Conservation (phyloP, 2,888 invertebrate genomes). For the Oxytorus armatus region DNA sequence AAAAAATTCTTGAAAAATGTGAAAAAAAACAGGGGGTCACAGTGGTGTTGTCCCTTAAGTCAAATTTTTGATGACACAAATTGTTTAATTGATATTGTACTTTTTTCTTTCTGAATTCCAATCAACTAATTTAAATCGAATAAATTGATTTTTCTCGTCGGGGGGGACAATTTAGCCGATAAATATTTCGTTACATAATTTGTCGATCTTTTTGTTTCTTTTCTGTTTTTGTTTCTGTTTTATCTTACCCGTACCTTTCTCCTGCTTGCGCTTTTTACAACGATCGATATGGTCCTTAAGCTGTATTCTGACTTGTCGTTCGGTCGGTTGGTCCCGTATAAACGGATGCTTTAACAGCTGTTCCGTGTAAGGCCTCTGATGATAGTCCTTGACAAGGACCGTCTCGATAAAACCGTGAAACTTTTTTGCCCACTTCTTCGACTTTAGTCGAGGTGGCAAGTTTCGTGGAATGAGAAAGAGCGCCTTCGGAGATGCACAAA, state of each 20-base stretch:
- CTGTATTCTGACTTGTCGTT: slow-evolving; percentile 98
- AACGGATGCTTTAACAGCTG: slow-evolving; percentile 98
- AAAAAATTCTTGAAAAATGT: no score
- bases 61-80: no score
- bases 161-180: no score
- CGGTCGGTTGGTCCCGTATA: slow-evolving; percentile 99
- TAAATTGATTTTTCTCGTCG: background rate
- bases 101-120: no score
- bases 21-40: no score
- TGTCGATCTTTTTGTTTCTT: slow-evolving; percentile 78
- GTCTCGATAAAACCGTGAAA: slow-evolving; percentile 99
- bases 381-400: slow-evolving; percentile 99
- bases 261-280: slow-evolving; percentile 97
- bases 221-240: background rate
- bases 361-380: slow-evolving; percentile 99
- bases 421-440: slow-evolving; percentile 99
- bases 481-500: slow-evolving; percentile 85
- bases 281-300: slow-evolving; percentile 99
- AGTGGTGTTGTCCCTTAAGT: no score
- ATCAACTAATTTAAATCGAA: no score
- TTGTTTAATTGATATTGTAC: no score
- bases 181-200: background rate
- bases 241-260: slow-evolving; percentile 88
- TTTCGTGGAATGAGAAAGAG: slow-evolving; percentile 99
- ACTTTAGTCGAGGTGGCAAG: slow-evolving; percentile 98